Evolutionary conservation across 2,113 vertebrate genomes (phyloP), one percentile per base, ranked within the genome.

Genomic region (Zingel zingel): DNA sequence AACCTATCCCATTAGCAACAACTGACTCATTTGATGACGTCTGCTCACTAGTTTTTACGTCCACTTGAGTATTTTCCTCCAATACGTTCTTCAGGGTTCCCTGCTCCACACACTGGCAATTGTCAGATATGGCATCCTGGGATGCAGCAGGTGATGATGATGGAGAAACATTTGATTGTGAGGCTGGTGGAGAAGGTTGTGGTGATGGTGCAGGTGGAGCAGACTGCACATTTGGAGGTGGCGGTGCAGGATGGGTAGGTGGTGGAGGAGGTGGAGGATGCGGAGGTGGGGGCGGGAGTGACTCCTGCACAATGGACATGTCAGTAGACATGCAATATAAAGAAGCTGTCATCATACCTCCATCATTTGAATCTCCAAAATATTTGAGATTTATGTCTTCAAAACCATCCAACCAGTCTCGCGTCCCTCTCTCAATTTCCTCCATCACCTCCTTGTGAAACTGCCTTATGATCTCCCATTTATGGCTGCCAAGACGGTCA

Each of bases 361-460:
- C 86, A 5, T 91, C 79, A 1, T 89, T 74, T 9, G 85, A 76
- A 23, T 97, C 95, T 47, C 96, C 96, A 18, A 99, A 99, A 93
- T 97, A 98, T 47, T 93, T 96, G 9, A 92, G 77, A 86, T 96
- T 97, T 25, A 98, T 95, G 89, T 99, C 98, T 85, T 98, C 97
- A 48, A 99, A 99, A 62, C 97, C 96, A 0, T 99, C 98, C 0
- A 74, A 68, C 98, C 98, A 99, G 77, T 94, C 88, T 43, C 96
- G 91, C 56, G 87, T 95, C 6, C 97, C 98, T 0, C 87, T 93
- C 89, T 99, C 97, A 1, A 99, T 93, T 77, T 95, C 95, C 89
- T 96, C 95, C 83, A 99, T 96, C 15, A 96, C 97, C 0, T 95
- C 95, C 8, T 95, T 96, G 94, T 99, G 97, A 94, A 99, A 99